Percentiles rank a stretch among this genome's conserved stretches.
Evolutionary conservation across 2,113 vertebrate species (phyloP).

Genomic region (Vombatus ursinus): DNA sequence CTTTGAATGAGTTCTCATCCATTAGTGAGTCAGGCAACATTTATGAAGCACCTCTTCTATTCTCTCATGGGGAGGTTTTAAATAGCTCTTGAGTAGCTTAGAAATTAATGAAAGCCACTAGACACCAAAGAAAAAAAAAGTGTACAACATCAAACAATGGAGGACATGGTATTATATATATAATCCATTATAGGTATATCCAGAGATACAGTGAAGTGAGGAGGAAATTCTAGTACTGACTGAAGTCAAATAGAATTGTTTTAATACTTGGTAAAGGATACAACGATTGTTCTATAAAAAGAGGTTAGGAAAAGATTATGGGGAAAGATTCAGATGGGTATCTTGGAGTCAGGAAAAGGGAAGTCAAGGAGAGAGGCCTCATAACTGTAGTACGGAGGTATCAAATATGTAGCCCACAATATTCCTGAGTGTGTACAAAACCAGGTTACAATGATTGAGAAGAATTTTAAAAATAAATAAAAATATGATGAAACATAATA

Average conservation of each 20-base stretch:
- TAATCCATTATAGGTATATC: background rate
- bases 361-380: background rate
- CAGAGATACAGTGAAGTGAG: background rate
- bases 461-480: background rate
- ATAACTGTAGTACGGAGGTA: background rate
- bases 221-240: background rate
- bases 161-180: background rate
- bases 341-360: background rate
- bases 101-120: background rate
- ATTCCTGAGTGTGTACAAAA: background rate
- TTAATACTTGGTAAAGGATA: background rate
- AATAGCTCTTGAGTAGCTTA: background rate
- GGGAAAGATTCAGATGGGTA: background rate
- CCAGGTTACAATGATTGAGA: background rate
- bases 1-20: conserved; percentile 1
- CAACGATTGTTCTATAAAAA: background rate
- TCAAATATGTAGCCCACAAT: background rate
- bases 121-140: background rate
- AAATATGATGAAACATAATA: background rate
- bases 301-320: background rate
- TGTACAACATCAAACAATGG: background rate
- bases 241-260: background rate
- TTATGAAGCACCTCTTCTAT: background rate
- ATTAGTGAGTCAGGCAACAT: background rate
- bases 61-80: background rate